phyloP scores from a whole-genome alignment of 2,797 vertebrate species.

The Argyrosomus regius region DNA sequence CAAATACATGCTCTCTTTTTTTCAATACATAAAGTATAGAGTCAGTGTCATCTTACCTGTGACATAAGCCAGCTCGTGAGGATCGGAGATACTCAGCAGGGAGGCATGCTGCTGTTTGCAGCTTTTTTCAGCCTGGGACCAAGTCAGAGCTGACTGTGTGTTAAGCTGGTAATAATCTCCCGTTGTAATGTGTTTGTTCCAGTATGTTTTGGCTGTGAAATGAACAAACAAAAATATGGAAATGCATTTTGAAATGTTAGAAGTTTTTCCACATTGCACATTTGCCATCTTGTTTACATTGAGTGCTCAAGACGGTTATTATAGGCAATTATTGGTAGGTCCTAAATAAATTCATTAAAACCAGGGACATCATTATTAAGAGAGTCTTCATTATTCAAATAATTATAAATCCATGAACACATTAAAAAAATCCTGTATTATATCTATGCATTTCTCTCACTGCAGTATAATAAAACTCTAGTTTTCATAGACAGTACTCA shows the following conservation, averaged over 20 bases:
- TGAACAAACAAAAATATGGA: slow-evolving; percentile 1
- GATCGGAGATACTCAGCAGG: slow-evolving; percentile 88
- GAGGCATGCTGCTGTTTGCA: slow-evolving; percentile 90
- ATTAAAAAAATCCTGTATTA: background rate
- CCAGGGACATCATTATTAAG: background rate
- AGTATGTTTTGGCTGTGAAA: slow-evolving; percentile 81
- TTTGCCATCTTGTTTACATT: background rate
- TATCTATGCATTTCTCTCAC: background rate
- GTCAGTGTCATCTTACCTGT: slow-evolving; percentile 82
- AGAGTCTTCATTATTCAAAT: background rate
- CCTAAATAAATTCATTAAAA: background rate
- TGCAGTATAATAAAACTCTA: background rate
- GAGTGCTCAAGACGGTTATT: background rate
- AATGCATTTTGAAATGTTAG: background rate
- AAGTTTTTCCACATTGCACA: background rate
- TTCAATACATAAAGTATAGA: background rate
- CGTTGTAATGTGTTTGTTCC: slow-evolving; percentile 85
- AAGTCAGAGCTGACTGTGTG: slow-evolving; percentile 85
- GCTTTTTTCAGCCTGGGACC: slow-evolving; percentile 91
- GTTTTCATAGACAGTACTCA: slow-evolving; percentile 75
- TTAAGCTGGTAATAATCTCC: slow-evolving; percentile 90
- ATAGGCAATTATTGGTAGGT: background rate
- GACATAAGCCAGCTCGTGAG: slow-evolving; percentile 88
- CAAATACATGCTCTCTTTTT: background rate
- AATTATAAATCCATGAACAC: background rate